Conservation (phyloP, 2,888 invertebrate species). For the Brachypterus glaber region DNA sequence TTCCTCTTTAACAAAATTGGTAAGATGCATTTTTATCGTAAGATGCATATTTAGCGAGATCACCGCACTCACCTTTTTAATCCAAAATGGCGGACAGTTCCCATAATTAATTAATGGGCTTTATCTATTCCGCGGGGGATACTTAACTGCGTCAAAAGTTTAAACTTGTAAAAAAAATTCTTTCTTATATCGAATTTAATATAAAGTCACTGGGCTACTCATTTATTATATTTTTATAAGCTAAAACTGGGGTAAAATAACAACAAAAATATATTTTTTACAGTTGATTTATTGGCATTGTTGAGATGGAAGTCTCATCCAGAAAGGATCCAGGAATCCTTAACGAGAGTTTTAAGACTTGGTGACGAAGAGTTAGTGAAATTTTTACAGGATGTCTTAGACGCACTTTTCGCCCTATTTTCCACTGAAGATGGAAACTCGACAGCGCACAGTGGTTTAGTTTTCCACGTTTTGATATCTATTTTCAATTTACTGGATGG, state of each 20-base stretch:
- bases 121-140: too few relatives aligned
- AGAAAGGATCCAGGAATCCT: slow-evolving; percentile 75
- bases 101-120: too few relatives aligned
- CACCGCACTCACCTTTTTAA: too few relatives aligned
- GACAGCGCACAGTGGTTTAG: slow-evolving; percentile 80
- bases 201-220: too few relatives aligned
- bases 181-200: too few relatives aligned
- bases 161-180: too few relatives aligned
- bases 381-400: slow-evolving; percentile 88
- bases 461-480: slow-evolving; percentile 85
- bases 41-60: too few relatives aligned
- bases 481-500: slow-evolving; percentile 86
- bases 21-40: too few relatives aligned
- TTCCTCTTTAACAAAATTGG: too few relatives aligned
- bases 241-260: not conserved
- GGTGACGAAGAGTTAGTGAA: slow-evolving; percentile 88
- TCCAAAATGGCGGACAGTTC: too few relatives aligned
- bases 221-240: not conserved
- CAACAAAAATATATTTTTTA: slow-evolving; percentile 20
- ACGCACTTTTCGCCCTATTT: slow-evolving; percentile 87
- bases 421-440: slow-evolving; percentile 87
- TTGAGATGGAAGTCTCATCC: slow-evolving; percentile 88
- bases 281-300: slow-evolving; percentile 77
- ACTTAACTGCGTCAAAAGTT: too few relatives aligned
- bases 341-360: slow-evolving; percentile 71